phyloP scores from a whole-genome alignment of 2,113 vertebrate genomes.

The Limanda limanda region DNA sequence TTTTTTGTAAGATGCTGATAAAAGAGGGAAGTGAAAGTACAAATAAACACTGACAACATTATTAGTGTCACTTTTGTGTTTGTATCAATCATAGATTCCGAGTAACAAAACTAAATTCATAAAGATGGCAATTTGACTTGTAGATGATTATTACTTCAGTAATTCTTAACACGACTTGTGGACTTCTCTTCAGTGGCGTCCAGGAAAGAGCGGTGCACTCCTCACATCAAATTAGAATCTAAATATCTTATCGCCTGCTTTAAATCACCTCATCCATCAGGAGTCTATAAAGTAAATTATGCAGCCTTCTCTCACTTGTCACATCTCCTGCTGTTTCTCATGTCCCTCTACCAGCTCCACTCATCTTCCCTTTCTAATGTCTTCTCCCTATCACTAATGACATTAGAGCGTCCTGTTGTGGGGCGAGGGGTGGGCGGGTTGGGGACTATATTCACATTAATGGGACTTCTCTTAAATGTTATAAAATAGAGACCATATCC shows the following conservation, averaged over 20 bases:
- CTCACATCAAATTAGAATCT: conserved; percentile 45
- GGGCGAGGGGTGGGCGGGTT: not conserved
- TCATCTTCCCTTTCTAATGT: conserved; percentile 48
- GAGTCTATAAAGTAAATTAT: conserved; percentile 49
- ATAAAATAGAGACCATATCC: not conserved
- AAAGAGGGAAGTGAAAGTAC: too few species aligned
- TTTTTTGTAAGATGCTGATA: too few species aligned
- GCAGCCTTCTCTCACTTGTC: conserved; percentile 39
- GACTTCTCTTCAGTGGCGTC: conserved; percentile 2
- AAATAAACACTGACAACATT: too few species aligned
- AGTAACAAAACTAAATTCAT: not conserved
- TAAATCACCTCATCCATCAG: conserved; percentile 67
- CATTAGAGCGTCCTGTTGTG: conserved; percentile 30
- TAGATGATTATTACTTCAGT: not conserved
- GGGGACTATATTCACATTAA: not conserved
- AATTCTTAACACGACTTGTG: not conserved
- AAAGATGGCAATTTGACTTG: not conserved
- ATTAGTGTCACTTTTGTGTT: not conserved
- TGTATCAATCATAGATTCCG: not conserved
- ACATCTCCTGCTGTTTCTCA: conserved; percentile 47
- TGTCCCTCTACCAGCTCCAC: conserved; percentile 27
- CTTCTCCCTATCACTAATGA: conserved; percentile 46
- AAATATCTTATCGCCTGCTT: conserved; percentile 60
- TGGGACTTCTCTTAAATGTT: conserved; percentile 15
- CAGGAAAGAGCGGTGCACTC: conserved; percentile 13